Evolutionary conservation across 2,797 vertebrate genomes (phyloP).

Genomic region (Leptatherina wallacei): DNA sequence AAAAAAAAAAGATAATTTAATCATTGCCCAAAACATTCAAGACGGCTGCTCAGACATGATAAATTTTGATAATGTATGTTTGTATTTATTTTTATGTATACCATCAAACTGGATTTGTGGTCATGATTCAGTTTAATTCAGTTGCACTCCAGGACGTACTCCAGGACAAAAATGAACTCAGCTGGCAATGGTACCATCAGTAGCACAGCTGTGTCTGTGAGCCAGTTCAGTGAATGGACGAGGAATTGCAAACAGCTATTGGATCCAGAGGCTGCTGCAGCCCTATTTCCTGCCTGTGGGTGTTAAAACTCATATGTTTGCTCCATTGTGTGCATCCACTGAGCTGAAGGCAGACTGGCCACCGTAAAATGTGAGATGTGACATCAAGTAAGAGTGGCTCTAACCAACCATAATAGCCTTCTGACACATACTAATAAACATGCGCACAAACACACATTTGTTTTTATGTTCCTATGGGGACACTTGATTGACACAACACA

Average conservation of each 20-base stretch:
- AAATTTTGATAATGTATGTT: conserved; percentile 14
- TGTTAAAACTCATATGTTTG: conserved; percentile 29
- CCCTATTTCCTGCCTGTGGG: conserved; percentile 30
- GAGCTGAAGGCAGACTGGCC: conserved; percentile 45
- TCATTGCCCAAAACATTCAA: background rate
- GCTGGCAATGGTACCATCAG: conserved; percentile 36
- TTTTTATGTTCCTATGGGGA: background rate
- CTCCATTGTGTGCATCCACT: conserved; percentile 41
- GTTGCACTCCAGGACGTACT: conserved; percentile 42
- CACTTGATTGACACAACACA: background rate
- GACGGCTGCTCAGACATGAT: background rate
- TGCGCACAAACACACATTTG: conserved; percentile 1
- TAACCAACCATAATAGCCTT: conserved; percentile 60
- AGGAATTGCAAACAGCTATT: conserved; percentile 35
- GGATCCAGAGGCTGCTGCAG: conserved; percentile 29
- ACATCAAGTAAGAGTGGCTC: conserved; percentile 62
- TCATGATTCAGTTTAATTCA: no score
- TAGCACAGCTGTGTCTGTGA: conserved; percentile 41
- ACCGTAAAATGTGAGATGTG: conserved; percentile 55
- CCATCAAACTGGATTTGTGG: conserved; percentile 18
- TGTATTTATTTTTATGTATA: conserved; percentile 24
- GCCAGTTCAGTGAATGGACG: conserved; percentile 27
- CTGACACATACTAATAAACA: conserved; percentile 59
- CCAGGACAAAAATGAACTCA: conserved; percentile 42
- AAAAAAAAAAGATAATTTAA: no score